Conservation (phyloP, 1,140 invertebrate species). For the Argopecten irradians region DNA sequence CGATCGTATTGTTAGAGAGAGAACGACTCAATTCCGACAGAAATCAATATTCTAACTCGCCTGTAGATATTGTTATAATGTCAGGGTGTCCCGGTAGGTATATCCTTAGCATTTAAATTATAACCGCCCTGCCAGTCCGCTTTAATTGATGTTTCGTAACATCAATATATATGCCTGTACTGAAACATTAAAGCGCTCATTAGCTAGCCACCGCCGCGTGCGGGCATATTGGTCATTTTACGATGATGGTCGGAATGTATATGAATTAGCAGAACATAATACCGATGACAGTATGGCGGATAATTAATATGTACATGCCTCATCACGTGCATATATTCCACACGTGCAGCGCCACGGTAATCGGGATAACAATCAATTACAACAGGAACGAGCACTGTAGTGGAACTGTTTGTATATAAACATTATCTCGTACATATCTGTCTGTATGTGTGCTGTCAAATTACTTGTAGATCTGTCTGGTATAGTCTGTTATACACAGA, state of each 20-base stretch:
- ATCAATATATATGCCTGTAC: not conserved
- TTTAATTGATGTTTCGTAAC: not conserved
- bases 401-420: not conserved
- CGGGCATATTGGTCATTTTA: not conserved
- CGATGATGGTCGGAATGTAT: not conserved
- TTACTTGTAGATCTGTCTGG: not conserved
- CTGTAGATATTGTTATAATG: not conserved
- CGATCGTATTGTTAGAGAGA: not conserved
- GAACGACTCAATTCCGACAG: not conserved
- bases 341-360: not conserved
- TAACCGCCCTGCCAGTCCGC: not conserved
- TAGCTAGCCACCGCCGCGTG: not conserved
- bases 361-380: constrained; percentile 10
- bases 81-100: not conserved
- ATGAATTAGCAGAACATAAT: not conserved
- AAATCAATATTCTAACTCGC: not conserved
- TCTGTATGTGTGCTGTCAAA: not conserved
- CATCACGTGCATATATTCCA: not conserved
- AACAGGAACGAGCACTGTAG: not conserved
- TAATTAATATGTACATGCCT: not conserved
- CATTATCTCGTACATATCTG: not conserved
- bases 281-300: not conserved
- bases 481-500: not conserved
- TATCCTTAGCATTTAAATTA: not conserved
- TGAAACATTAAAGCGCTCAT: not conserved